phyloP scores from a whole-genome alignment of 2,888 invertebrate species.

The Cerastoderma edule region DNA sequence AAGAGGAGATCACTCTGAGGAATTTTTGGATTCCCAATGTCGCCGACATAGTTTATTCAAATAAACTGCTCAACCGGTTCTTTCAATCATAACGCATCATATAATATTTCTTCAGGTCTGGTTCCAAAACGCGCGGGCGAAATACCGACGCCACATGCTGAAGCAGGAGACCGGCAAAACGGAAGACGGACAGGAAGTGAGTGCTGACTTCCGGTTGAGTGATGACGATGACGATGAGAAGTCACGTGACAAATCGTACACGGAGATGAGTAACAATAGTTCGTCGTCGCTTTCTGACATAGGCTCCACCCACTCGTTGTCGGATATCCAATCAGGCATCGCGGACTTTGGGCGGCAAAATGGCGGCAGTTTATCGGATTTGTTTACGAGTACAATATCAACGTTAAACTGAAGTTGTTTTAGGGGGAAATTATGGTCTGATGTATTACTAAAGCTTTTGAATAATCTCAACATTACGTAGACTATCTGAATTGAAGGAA shows the following conservation, averaged over 20 bases:
- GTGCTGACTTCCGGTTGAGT: slow-evolving; percentile 54
- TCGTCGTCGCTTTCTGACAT: slow-evolving; percentile 78
- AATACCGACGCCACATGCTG: slow-evolving; percentile 95
- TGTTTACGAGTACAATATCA: slow-evolving; percentile 77
- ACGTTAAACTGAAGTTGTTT: slow-evolving; percentile 61
- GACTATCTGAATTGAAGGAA: no score
- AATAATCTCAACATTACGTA: no score
- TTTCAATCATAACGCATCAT: no score
- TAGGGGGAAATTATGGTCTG: no score
- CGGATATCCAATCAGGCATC: slow-evolving; percentile 76
- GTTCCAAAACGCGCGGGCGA: slow-evolving; percentile 99
- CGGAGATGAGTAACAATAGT: slow-evolving; percentile 73
- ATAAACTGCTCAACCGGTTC: no score
- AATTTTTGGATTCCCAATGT: no score
- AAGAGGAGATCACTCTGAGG: no score
- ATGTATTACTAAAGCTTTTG: no score
- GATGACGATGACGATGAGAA: slow-evolving; percentile 67
- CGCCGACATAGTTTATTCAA: no score
- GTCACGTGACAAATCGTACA: slow-evolving; percentile 59
- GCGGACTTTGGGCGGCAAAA: slow-evolving; percentile 72
- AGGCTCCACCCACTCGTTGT: slow-evolving; percentile 71
- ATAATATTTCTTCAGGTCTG: no score
- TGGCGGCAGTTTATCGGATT: slow-evolving; percentile 75
- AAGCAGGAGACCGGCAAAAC: slow-evolving; percentile 66
- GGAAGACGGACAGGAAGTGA: slow-evolving; percentile 42